Evolutionary conservation across 2,797 vertebrate species (phyloP), one percentile per base, ranked within the genome.

Genomic region (Chaetodon trifasciatus): DNA sequence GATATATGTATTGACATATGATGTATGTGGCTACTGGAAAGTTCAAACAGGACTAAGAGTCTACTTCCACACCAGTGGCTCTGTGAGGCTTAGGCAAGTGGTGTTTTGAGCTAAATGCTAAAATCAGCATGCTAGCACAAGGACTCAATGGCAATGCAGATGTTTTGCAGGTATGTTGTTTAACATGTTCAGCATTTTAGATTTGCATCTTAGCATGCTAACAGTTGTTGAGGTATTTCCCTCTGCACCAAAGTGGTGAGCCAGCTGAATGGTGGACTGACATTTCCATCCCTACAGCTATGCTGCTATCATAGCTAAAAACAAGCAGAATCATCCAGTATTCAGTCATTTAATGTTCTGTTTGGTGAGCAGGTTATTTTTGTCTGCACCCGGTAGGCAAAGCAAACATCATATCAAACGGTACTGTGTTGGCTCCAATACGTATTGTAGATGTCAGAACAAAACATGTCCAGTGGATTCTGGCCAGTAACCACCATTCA

Each of bases 341-440:
- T 71, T 53, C 61, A 53, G 68, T 81, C 70, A 65, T 50, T 53
- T 24, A 24, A 21, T 9, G n/a, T 19, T 68, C 16, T 56, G 61
- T 65, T 67, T 70, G 52, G 53, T 46, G 60, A 61, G 46, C 23
- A 61, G 35, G 64, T 66, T 77, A 70, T 73, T 73, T 73, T 57
- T 67, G 47, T 52, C 63, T 67, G 23, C 53, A 65, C 24, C 57
- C 62, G 50, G 57, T 49, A 39, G 72, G 57, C 60, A 49, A 39
- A 81, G 56, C 62, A 77, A 81, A 60, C 47, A 71, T 32, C 23
- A 23, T 53, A 74, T 77, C 32, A 62, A 60, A 73, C 61, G n/a
- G 8, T 57, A 24, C 21, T 24, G 24, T 56, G 66, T 28, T 50
- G 61, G 17, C 39, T 64, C 21, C 32, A 16, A 8, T 46, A 32